A percentile compares a stretch with the other conserved stretches of the same genome.
phyloP scores from a whole-genome alignment of 2,888 invertebrate genomes.

The Cosmopolites sordidus region DNA sequence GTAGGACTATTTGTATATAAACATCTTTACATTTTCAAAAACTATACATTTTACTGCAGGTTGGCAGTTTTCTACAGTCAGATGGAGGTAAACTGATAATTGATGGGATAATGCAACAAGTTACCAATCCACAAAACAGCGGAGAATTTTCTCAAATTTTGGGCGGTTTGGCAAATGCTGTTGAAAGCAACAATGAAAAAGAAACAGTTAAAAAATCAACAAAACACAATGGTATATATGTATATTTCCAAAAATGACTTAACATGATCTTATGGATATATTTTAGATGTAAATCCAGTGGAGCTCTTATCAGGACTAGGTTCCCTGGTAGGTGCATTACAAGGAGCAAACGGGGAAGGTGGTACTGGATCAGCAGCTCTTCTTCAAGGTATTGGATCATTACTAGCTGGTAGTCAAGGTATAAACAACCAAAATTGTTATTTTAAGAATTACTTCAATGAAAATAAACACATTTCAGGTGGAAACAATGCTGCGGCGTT shows the following conservation, averaged over 20 bases:
- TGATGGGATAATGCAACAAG: conserved; percentile 31
- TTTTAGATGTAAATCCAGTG: conserved; percentile 20
- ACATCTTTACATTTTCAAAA: background rate
- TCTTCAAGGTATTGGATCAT: conserved; percentile 23
- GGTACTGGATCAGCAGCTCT: conserved; percentile 13
- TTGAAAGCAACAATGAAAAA: background rate
- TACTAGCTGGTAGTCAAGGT: conserved; percentile 9
- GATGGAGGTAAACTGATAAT: conserved; percentile 56
- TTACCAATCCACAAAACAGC: conserved; percentile 28
- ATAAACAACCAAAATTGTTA: no score
- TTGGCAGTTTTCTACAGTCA: conserved; percentile 63
- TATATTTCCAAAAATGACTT: background rate
- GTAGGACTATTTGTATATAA: conserved; percentile 39
- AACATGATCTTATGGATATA: no score
- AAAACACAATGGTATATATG: conserved; percentile 5
- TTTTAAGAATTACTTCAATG: no score
- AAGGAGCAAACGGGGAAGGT: conserved; percentile 15
- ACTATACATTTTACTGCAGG: conserved; percentile 5
- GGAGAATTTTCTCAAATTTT: conserved; percentile 32
- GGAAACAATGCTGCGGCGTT: conserved; percentile 16
- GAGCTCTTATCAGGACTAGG: conserved; percentile 28
- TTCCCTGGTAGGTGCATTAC: conserved; percentile 26
- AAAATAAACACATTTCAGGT: conserved; percentile 7
- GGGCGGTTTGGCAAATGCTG: conserved; percentile 25
- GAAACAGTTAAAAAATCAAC: conserved; percentile 1